Base-by-base conservation (phyloP, 2,888 invertebrate species). In the Andrena flavipes region DNA sequence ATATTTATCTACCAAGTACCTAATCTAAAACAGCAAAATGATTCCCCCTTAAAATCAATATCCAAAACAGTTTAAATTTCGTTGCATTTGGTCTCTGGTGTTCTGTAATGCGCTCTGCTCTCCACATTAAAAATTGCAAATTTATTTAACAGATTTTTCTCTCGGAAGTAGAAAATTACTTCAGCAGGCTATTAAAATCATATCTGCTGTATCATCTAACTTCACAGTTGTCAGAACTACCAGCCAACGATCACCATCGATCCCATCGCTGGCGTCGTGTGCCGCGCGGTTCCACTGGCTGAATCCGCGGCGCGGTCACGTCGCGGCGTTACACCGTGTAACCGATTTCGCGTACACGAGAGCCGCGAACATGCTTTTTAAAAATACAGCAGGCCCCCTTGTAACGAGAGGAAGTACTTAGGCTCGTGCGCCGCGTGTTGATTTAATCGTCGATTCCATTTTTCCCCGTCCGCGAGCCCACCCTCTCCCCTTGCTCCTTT, bases 261-360 rank as follows among this genome's bases (percentile, higher is more conserved):
- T n/a, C 10, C 51, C 33, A 64, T 64, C 72, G 35, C 73, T 65
- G 33, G 20, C 73, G 23, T 35, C 33, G 26, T 10, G 65, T 26
- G 64, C 30, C 30, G 20, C 54, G 16, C 16, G 30, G 54, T 68
- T 64, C 56, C 56, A 16, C 42, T 65, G 42, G 42, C 42, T 42
- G 42, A 42, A 42, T 42, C 16, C 42, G 42, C 42, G 42, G 42
- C 42, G 51, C 65, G 70, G 26, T 64, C 54, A 16, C 51, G n/a
- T 33, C 35, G 56, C 56, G 6, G 60, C 35, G 60, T 69, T 59
- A 74, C 68, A 67, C 29, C 42, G 48, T 69, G 69, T 75, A 75
- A 75, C 68, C 13, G 74, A 75, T 75, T 60, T 69, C 74, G 74
- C 23, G 60, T 75, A 75, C 26, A 60, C 59, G 49, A 42, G 26